These are phyloP conservation scores for Varanus salvator DNA, from an alignment of 2,113 vertebrate genomes.

Conservation along the genomic window DNA sequence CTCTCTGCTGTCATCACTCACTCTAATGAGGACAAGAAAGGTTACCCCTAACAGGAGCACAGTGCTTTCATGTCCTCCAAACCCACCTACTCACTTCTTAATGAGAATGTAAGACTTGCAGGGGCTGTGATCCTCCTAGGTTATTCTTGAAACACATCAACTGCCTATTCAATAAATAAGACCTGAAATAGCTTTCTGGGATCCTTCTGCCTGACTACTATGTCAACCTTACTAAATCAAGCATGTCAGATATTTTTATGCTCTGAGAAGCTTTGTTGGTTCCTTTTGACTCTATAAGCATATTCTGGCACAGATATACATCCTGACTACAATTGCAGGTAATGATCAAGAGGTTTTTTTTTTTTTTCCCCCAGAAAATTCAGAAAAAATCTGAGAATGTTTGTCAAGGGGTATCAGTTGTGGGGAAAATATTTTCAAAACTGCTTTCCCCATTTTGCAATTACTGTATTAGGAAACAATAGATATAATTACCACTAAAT, in stretches of 20 bases:
- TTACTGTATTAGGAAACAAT: not conserved
- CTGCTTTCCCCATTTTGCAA: slow-evolving; percentile 37
- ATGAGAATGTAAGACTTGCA: slow-evolving; percentile 71
- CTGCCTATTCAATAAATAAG: slow-evolving; percentile 61
- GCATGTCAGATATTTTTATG: slow-evolving; percentile 29
- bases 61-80: slow-evolving; percentile 71
- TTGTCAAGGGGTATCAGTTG: slow-evolving; percentile 35
- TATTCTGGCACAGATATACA: slow-evolving; percentile 45
- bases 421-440: slow-evolving; percentile 43
- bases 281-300: slow-evolving; percentile 42
- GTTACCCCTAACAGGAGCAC: slow-evolving; percentile 67
- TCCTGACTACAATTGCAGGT: slow-evolving; percentile 13
- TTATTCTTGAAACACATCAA: slow-evolving; percentile 67
- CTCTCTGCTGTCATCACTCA: slow-evolving; percentile 72
- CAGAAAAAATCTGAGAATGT: not conserved
- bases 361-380: no score
- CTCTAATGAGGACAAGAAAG: slow-evolving; percentile 73
- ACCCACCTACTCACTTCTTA: slow-evolving; percentile 72
- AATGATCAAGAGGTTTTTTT: slow-evolving; percentile 26
- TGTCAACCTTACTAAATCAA: slow-evolving; percentile 49
- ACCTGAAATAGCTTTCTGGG: slow-evolving; percentile 51
- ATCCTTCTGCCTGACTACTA: slow-evolving; percentile 45
- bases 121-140: slow-evolving; percentile 60
- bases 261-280: slow-evolving; percentile 45
- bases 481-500: slow-evolving; percentile 13